These are phyloP conservation scores for Rhodinocichla rosea DNA, from an alignment of 2,113 vertebrate genomes.

Conservation along the genomic window DNA sequence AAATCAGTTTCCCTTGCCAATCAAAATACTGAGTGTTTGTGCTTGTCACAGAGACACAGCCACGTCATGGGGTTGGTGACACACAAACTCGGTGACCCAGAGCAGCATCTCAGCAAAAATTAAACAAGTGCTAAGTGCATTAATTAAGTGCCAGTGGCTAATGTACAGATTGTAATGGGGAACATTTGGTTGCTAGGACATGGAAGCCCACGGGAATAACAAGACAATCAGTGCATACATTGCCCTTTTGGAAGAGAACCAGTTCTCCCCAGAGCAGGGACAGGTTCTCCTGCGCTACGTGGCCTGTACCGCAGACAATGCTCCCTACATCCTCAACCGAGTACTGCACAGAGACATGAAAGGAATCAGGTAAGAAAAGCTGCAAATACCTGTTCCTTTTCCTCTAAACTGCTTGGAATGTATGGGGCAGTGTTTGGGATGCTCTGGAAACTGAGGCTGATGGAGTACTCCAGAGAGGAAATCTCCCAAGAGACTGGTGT, in stretches of 20 bases:
- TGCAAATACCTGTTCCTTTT: neutral
- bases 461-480: neutral
- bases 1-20: neutral
- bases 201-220: conserved; percentile 70
- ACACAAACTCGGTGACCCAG: neutral
- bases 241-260: conserved; percentile 75
- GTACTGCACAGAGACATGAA: conserved; percentile 74
- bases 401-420: neutral
- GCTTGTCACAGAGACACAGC: neutral
- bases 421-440: neutral
- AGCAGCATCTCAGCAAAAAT: neutral
- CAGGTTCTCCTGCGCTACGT: conserved; percentile 65
- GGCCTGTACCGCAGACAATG: conserved; percentile 74
- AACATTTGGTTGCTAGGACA: conserved; percentile 70
- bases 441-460: neutral
- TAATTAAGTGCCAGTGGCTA: neutral
- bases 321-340: conserved; percentile 69
- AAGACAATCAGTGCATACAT: conserved; percentile 80
- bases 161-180: conserved; percentile 9
- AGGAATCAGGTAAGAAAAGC: conserved; percentile 74
- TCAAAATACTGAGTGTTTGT: neutral
- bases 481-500: neutral
- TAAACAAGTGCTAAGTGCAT: neutral
- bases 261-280: conserved; percentile 36
- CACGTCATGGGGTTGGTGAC: neutral